Base-by-base conservation (phyloP, 2,113 vertebrate species). In the Gracilinanus agilis region DNA sequence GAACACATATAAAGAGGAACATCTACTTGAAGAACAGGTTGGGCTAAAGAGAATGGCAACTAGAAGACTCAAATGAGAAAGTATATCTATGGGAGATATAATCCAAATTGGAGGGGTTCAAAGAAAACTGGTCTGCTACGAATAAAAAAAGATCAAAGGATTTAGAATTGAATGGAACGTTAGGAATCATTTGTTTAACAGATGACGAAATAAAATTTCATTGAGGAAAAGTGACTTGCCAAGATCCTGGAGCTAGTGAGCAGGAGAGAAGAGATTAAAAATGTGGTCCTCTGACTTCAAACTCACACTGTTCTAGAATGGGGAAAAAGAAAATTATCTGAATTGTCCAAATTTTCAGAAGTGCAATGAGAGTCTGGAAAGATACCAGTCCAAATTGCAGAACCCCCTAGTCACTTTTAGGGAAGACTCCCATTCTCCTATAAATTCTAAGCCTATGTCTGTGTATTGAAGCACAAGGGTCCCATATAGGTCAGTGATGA, bases 341-440 rank as follows among this genome's bases (percentile, higher is more conserved):
- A 40, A 24, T 44, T 40, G 55, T 44, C 9, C 90, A 90, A 90
- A 55, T 44, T 34, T 83, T 0, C 16, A 91, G 29, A 58, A 91
- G 55, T 9, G 49, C 90, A 34, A 53, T 53, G 44, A 58, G 55
- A 53, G 27, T 49, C 90, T 40, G 6, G n/a, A 40, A n/a, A 40
- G 13, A 40, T 83, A 13, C 53, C 44, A 94, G 90, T 93, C 91
- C n/a, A 97, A 95, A 40, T 34, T 90, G 40, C 13, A 94, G n/a
- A 93, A 53, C 24, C 27, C 96, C 92, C 93, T 93, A 94, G 92
- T 90, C 92, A 92, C 53, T 93, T 92, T 91, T 90, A 53, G 23
- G 40, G 61, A 95, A 92, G 55, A 56, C 88, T 92, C 34, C 67
- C 58, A 90, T 44, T 94, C 95, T 89, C 90, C 61, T 95, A 96